Percentiles rank a stretch among this genome's conserved stretches.
Conservation (phyloP, 1,140 invertebrate species). For the Aphelenchoides avenae region DNA sequence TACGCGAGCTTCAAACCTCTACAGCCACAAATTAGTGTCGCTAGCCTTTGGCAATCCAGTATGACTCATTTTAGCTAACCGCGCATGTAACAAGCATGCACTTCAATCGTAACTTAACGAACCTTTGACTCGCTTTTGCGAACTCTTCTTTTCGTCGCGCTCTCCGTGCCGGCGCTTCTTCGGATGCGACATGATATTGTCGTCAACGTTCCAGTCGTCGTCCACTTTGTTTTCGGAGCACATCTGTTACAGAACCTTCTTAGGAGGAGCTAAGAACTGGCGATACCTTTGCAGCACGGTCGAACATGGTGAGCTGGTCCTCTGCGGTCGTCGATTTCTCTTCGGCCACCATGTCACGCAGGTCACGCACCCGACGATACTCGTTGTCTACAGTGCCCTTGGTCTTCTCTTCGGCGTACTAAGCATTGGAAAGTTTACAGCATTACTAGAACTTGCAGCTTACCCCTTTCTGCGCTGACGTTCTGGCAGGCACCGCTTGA, state of each 20-base stretch:
- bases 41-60: slow-evolving; percentile 12
- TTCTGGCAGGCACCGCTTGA: slow-evolving; percentile 39
- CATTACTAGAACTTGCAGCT: slow-evolving; percentile 8
- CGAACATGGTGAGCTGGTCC: slow-evolving; percentile 77
- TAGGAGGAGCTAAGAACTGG: not conserved
- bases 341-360: slow-evolving; percentile 66
- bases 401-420: not conserved
- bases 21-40: too few species aligned
- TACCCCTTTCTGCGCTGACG: slow-evolving; percentile 7
- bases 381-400: slow-evolving; percentile 38
- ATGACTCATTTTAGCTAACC: not conserved
- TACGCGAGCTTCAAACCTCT: too few species aligned
- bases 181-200: slow-evolving; percentile 74
- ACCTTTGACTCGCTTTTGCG: slow-evolving; percentile 67
- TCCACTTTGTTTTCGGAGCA: slow-evolving; percentile 56
- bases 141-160: slow-evolving; percentile 67
- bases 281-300: slow-evolving; percentile 69
- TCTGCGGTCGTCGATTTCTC: slow-evolving; percentile 78
- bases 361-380: slow-evolving; percentile 30
- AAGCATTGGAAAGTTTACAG: not conserved
- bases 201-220: slow-evolving; percentile 74
- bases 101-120: not conserved
- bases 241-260: slow-evolving; percentile 22
- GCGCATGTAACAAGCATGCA: not conserved
- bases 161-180: slow-evolving; percentile 67